Evolutionary conservation across 92 coral and sea anemone genomes (phyloP).

Genomic region (Virgularia gustaviana): DNA sequence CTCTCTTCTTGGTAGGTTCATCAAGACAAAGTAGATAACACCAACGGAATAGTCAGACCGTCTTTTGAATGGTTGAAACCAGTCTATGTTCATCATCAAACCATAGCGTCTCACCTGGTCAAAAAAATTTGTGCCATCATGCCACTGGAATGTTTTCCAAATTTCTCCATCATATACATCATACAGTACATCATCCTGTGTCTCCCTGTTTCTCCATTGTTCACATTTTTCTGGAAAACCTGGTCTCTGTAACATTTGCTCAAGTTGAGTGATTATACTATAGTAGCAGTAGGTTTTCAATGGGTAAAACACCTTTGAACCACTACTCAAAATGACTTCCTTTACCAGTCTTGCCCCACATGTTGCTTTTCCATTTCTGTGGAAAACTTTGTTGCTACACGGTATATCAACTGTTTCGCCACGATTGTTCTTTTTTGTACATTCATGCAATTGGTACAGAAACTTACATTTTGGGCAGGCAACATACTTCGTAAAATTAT

Average conservation of each 20-base stretch:
- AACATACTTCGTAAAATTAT: neutral
- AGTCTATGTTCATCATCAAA: no score
- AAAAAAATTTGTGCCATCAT: no score
- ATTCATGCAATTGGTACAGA: neutral
- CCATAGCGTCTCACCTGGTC: no score
- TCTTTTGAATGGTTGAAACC: no score
- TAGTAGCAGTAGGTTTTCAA: constrained; percentile 5
- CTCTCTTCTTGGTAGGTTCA: no score
- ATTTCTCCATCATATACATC: no score
- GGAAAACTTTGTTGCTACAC: neutral
- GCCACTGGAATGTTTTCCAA: no score
- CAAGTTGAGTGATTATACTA: constrained; percentile 15
- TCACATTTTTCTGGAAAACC: constrained; percentile 9
- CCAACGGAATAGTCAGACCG: no score
- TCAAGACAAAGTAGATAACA: no score
- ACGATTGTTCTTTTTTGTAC: neutral
- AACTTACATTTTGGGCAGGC: neutral
- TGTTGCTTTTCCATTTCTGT: neutral
- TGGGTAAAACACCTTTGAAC: constrained; percentile 1
- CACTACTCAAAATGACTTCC: constrained; percentile 18
- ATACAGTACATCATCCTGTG: no score
- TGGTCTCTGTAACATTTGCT: neutral
- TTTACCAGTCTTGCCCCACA: constrained; percentile 1
- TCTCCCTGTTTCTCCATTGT: neutral
- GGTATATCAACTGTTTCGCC: neutral